phyloP scores from a whole-genome alignment of 2,797 vertebrate species.

The Pipistrellus kuhlii region DNA sequence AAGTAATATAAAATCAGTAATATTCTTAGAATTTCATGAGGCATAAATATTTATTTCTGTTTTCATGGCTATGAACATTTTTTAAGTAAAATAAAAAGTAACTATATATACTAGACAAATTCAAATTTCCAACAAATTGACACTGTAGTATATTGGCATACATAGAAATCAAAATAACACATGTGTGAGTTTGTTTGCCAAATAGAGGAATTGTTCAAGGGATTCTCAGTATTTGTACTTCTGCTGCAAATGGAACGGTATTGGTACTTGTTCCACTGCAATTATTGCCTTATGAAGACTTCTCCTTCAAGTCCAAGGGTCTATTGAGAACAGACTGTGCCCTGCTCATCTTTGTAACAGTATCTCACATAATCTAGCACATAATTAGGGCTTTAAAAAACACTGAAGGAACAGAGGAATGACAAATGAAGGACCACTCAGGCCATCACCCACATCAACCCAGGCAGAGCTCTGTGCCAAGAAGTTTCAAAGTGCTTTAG shows the following conservation, averaged over 20 bases:
- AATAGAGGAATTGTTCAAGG: not conserved
- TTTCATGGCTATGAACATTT: constrained; percentile 26
- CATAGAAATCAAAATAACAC: not conserved
- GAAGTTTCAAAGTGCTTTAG: not conserved
- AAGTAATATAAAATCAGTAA: constrained; percentile 15
- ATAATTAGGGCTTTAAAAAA: constrained; percentile 13
- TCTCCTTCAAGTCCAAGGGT: not conserved
- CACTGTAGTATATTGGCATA: not conserved
- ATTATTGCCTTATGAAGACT: not conserved
- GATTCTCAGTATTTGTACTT: not conserved
- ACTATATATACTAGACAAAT: not conserved
- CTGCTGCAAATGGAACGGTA: not conserved
- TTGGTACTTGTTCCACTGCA: not conserved
- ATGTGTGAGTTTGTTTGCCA: not conserved
- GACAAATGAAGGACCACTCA: not conserved
- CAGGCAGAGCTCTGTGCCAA: not conserved
- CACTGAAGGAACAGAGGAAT: not conserved
- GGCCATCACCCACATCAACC: not conserved
- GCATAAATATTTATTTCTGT: constrained; percentile 45
- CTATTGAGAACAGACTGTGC: not conserved
- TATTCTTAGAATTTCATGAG: constrained; percentile 40
- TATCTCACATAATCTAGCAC: not conserved
- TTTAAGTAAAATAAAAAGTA: constrained; percentile 39
- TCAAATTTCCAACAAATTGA: not conserved
- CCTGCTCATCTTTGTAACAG: not conserved